Evolutionary conservation across 2,113 vertebrate species (phyloP).

Genomic region (Hypanus sabinus): DNA sequence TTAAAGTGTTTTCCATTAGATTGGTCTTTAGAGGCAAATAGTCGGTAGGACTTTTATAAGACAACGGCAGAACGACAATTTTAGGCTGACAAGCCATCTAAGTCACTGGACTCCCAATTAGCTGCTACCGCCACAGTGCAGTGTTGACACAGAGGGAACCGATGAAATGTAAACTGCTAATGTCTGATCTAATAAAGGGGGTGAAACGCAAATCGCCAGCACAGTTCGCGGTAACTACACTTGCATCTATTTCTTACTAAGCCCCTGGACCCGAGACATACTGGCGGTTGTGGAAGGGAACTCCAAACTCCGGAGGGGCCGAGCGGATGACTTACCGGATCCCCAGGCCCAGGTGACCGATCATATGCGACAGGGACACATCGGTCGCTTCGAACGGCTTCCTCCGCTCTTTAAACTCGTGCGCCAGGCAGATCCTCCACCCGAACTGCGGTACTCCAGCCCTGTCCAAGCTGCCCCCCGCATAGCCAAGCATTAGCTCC

Average conservation of each 20-base stretch:
- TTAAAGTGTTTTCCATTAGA: background rate
- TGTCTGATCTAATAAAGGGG: too few species aligned
- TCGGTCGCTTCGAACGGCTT: slow-evolving; percentile 76
- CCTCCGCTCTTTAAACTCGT: slow-evolving; percentile 80
- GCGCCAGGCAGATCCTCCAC: slow-evolving; percentile 83
- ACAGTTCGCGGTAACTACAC: background rate
- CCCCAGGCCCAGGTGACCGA: slow-evolving; percentile 70
- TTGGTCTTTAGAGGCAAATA: background rate
- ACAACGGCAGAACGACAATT: too few species aligned
- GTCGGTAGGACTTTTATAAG: too few species aligned
- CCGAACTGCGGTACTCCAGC: slow-evolving; percentile 67
- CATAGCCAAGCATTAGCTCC: slow-evolving; percentile 70
- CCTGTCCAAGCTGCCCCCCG: slow-evolving; percentile 59
- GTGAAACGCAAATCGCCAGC: background rate
- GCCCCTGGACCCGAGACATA: background rate
- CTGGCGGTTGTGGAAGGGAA: background rate
- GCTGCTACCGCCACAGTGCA: background rate
- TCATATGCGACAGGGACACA: slow-evolving; percentile 64
- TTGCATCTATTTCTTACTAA: background rate
- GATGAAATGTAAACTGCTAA: too few species aligned
- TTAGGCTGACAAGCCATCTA: too few species aligned
- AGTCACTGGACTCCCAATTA: background rate
- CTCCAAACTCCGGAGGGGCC: too few species aligned
- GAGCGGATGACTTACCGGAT: slow-evolving; percentile 66
- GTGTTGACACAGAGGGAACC: background rate